Conservation (phyloP, 2,888 invertebrate species). For the Sphaerophoria taeniata region DNA sequence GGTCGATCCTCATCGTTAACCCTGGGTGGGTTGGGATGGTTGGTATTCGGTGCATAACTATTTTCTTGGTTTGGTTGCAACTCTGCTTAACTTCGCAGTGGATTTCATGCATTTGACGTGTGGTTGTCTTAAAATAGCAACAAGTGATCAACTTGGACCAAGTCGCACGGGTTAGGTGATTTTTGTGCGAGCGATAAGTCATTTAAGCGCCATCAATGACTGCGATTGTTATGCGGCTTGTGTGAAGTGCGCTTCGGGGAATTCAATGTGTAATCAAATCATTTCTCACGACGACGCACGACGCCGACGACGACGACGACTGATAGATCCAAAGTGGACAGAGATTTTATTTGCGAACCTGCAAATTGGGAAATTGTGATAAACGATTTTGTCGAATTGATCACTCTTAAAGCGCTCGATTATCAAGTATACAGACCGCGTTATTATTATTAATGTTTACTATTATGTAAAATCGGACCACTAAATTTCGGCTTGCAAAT, state of each 20-base stretch:
- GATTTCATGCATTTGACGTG: slow-evolving; percentile 55
- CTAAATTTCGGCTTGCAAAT: too few species aligned
- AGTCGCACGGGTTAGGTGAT: slow-evolving; percentile 70
- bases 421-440: too few species aligned
- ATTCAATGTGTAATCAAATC: slow-evolving; percentile 23
- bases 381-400: neutral
- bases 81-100: slow-evolving; percentile 21
- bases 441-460: too few species aligned
- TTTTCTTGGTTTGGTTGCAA: slow-evolving; percentile 50
- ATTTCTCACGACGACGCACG: slow-evolving; percentile 51
- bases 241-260: slow-evolving; percentile 68
- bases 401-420: too few species aligned
- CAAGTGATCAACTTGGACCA: slow-evolving; percentile 69
- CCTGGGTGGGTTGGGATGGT: slow-evolving; percentile 59
- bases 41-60: slow-evolving; percentile 62
- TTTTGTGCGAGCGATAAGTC: slow-evolving; percentile 71
- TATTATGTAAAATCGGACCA: too few species aligned
- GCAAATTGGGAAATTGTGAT: neutral
- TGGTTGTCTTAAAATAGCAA: slow-evolving; percentile 62
- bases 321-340: slow-evolving; percentile 39
- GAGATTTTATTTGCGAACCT: neutral
- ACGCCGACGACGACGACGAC: neutral
- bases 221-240: slow-evolving; percentile 54
- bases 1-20: slow-evolving; percentile 37
- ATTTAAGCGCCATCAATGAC: slow-evolving; percentile 73